These are phyloP conservation scores for Dolichallabes microphthalmus DNA, from an alignment of 2,113 vertebrate genomes.

Conservation along the genomic window DNA sequence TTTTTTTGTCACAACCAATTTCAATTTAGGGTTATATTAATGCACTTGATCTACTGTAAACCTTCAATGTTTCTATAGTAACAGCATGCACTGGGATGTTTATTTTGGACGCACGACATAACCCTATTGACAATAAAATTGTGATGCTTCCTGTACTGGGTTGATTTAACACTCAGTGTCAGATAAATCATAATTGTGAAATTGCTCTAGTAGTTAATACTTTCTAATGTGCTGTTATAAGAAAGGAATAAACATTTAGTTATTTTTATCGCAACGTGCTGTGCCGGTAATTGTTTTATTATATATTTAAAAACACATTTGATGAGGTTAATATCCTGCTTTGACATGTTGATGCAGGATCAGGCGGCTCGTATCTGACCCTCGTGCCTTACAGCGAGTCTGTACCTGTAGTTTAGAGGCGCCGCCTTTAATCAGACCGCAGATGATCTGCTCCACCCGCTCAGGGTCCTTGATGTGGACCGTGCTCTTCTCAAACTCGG, in stretches of 20 bases:
- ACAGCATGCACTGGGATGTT: background rate
- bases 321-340: background rate
- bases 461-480: conserved; percentile 91
- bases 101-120: background rate
- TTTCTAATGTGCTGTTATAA: too few relatives aligned
- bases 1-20: background rate
- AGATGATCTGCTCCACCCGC: conserved; percentile 93
- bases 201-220: too few relatives aligned
- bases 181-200: background rate
- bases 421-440: conserved; percentile 93
- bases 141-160: background rate
- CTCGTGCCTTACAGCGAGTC: background rate
- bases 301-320: background rate
- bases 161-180: background rate
- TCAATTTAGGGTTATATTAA: background rate
- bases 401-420: conserved; percentile 92
- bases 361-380: background rate
- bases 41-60: background rate
- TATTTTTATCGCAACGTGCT: background rate
- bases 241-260: too few relatives aligned
- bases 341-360: background rate
- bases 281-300: background rate
- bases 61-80: background rate
- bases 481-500: conserved; percentile 92
- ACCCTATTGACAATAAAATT: background rate